phyloP scores from a whole-genome alignment of 2,888 invertebrate species.

The Cepaea hortensis region DNA sequence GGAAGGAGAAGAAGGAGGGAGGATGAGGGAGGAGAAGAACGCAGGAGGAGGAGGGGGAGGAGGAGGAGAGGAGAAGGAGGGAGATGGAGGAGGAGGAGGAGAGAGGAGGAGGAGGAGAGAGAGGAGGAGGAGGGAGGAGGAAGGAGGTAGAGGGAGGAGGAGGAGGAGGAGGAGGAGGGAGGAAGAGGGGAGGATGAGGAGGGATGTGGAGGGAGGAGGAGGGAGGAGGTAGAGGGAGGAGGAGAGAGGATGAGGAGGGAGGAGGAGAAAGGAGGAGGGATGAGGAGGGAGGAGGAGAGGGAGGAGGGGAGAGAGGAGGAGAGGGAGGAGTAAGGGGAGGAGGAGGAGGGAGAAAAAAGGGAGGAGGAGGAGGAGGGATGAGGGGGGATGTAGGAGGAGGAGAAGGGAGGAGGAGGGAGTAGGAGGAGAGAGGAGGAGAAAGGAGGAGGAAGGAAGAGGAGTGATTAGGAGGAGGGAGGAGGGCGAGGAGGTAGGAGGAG shows the following conservation, averaged over 20 bases:
- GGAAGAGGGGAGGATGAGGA: too few relatives aligned
- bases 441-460: slow-evolving; percentile 19
- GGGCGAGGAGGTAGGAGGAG: too few relatives aligned
- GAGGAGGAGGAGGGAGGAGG: not conserved
- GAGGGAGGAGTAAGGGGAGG: not conserved
- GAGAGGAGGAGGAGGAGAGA: not conserved
- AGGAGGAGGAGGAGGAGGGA: not conserved
- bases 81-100: not conserved
- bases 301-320: not conserved
- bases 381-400: too few relatives aligned
- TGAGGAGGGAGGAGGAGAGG: not conserved
- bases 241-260: not conserved
- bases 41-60: not conserved
- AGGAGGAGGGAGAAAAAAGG: slow-evolving; percentile 10
- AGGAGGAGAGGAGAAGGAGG: not conserved
- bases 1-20: too few relatives aligned
- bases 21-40: too few relatives aligned
- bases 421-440: not conserved
- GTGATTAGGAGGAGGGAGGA: too few relatives aligned
- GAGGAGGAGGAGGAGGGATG: too few relatives aligned
- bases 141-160: not conserved
- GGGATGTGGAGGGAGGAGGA: slow-evolving; percentile 8
- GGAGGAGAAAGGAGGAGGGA: too few relatives aligned
- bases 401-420: too few relatives aligned
- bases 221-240: not conserved